Percentiles rank a stretch among this genome's conserved stretches.
Evolutionary conservation across 2,113 vertebrate species (phyloP).

Genomic region (Haliaeetus leucogaster): DNA sequence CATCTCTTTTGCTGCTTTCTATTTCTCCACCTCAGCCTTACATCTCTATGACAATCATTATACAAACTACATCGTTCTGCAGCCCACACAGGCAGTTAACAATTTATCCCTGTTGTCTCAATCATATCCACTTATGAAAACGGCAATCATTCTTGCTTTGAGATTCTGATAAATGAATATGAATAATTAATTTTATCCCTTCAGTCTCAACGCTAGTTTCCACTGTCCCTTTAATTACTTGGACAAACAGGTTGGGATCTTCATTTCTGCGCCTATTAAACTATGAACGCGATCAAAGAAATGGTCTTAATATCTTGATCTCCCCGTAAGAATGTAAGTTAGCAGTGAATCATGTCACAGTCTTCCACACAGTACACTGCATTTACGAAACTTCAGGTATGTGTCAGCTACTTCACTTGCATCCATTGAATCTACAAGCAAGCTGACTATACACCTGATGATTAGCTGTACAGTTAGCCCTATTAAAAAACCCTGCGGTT

Average conservation of each 20-base stretch:
- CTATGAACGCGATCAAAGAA: neutral
- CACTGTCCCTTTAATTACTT: conserved; percentile 1
- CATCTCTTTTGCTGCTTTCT: neutral
- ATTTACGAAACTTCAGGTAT: neutral
- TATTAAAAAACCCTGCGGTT: neutral
- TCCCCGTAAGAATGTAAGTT: neutral
- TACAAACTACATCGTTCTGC: conserved; percentile 24
- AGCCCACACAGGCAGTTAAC: conserved; percentile 54
- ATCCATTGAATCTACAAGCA: neutral
- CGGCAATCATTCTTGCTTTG: neutral
- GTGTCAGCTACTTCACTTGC: neutral
- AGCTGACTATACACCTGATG: neutral
- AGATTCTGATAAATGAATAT: neutral
- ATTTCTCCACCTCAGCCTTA: neutral
- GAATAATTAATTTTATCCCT: conserved; percentile 30
- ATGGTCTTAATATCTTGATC: neutral
- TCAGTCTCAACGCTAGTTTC: neutral
- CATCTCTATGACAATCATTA: conserved; percentile 46
- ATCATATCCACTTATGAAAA: neutral
- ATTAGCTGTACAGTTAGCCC: neutral
- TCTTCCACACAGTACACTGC: neutral
- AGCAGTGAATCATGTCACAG: neutral
- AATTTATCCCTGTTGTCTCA: conserved; percentile 26
- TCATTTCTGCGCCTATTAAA: neutral
- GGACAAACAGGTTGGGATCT: neutral